Percentiles rank a stretch among this genome's conserved stretches.
Conservation (phyloP, 2,797 vertebrate genomes). For the Malacoraja senta region DNA sequence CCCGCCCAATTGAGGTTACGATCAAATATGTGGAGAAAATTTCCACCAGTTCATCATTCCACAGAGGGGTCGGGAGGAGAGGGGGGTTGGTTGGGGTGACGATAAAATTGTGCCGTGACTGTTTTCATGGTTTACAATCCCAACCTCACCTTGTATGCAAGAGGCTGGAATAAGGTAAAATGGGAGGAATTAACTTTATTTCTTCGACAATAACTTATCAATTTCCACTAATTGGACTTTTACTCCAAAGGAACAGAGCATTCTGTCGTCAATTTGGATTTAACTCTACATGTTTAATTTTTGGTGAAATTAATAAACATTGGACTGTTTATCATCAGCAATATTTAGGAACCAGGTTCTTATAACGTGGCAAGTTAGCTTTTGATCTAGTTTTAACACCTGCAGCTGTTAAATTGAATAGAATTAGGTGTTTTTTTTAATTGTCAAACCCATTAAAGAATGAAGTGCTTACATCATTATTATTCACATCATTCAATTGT, state of each 20-base stretch:
- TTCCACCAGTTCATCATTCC: background rate
- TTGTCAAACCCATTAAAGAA: background rate
- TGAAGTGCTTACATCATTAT: background rate
- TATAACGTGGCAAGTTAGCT: background rate
- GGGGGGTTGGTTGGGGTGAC: too few relatives aligned
- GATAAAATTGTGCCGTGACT: too few relatives aligned
- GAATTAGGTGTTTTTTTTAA: background rate
- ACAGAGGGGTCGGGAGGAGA: background rate
- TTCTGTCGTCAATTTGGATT: background rate
- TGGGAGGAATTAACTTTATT: background rate
- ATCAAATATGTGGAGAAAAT: background rate
- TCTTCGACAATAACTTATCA: background rate
- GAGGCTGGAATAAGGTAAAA: background rate
- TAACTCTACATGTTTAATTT: background rate
- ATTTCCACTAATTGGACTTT: background rate
- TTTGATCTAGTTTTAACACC: background rate
- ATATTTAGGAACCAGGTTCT: background rate
- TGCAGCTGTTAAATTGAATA: background rate
- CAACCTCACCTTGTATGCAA: background rate
- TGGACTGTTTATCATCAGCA: background rate
- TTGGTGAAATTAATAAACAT: background rate
- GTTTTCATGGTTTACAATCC: background rate
- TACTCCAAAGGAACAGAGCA: background rate
- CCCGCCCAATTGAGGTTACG: background rate
- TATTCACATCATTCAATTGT: background rate